Base-by-base conservation (phyloP, 1,140 invertebrate species). In the Ptiloglossa arizonensis region DNA sequence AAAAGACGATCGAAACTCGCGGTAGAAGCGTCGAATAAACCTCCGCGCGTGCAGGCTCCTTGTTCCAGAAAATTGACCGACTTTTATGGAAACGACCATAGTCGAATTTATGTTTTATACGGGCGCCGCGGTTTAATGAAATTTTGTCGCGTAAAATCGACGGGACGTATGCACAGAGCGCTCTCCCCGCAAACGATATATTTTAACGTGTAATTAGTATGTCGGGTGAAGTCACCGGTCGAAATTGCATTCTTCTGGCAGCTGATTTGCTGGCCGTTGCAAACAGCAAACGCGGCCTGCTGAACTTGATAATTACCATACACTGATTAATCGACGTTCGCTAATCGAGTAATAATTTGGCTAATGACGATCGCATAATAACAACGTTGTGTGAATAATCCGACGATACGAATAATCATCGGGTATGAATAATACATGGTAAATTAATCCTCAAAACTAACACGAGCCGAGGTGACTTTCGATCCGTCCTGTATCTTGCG, bases 301-400 rank as follows among this genome's bases (percentile, higher is more conserved):
- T 57, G 29, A 72, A 80, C 67, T 79, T 71, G 79, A 75, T 84
- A 82, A 84, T 84, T 84, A 83, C 75, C 75, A 67, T 44, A 57
- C 64, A 22, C 63, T 81, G 83, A 85, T 85, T 84, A 85, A 85
- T 85, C 71, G 83, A 22, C 8, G 52, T 24, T 41, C 60, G 79
- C 73, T 85, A 85, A 85, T 85, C 73, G 83, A 74, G 79, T 78
- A 84, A 85, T 85, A 85, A 85, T 84, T 85, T 29, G 77, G 41
- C 83, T 84, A 83, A 84, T 82, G 78, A 85, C 78, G 81, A 84
- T 73, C 78, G 82, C 50, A 71, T 68, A 70, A 83, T 72, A 78
- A 77, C 70, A 83, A 80, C 68, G 63, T 60, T 73, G 54, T 80
- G 79, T 84, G 78, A 69, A 84, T 85, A 85, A 85, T 81, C 76